Base-by-base conservation (phyloP, 2,888 invertebrate species). In the Synergus umbraculus region DNA sequence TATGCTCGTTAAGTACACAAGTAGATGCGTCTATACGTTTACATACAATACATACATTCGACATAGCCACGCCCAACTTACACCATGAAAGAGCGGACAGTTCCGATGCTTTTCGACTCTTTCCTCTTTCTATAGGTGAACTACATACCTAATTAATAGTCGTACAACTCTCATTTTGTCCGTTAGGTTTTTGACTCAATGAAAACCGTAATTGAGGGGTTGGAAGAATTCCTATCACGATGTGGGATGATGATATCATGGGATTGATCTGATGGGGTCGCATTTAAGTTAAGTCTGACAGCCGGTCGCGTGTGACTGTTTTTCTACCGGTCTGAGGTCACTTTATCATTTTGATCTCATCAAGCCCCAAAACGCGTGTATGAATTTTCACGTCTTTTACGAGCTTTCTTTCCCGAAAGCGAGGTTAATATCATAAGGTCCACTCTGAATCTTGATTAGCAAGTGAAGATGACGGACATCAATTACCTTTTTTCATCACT, bases 1-100 rank as follows among this genome's bases (percentile, higher is more conserved):
- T 37, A 63, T 46, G 37, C 76, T 54, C 54, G 54, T 54, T 54
- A 54, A 54, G 54, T 9, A n/a, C n/a, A 54, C 54, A 54, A 4
- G 37, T 37, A 37, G 37, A 37, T 9, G 54, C 54, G 54, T n/a
- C n/a, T n/a, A 49, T 49, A 54, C 54, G n/a, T n/a, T n/a, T 54
- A 8, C n/a, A 54, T 54, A n/a, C 8, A 44, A 10, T 44, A 54
- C n/a, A 54, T 54, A 80, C 83, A 79, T 83, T 81, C 83, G 82
- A 84, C 80, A 78, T 82, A 83, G 87, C 86, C 86, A 87, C 90
- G 89, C 90, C 90, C 89, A 88, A 85, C 87, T 85, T 85, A 85
- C 84, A 84, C 85, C 83, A 76, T 78, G 80, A 81, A 83, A 81
- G 84, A 29, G 15, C 44, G 46, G 7, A 49, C 81, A 83, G 85